Conservation (phyloP, 2,797 vertebrate genomes). For the Artibeus jamaicensis region DNA sequence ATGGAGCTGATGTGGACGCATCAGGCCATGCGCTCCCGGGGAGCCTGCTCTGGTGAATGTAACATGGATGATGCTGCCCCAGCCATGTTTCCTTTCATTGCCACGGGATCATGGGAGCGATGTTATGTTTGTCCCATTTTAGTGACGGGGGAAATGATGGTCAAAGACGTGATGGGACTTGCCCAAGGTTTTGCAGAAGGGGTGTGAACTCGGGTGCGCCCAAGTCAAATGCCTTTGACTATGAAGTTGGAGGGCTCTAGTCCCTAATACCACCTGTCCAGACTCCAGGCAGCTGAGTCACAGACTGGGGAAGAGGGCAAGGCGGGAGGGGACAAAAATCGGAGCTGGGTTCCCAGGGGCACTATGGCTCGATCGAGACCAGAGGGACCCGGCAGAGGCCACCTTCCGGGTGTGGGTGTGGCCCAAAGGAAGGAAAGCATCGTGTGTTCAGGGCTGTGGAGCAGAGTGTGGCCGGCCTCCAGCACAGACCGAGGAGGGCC, state of each 20-base stretch:
- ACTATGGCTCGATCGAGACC: neutral
- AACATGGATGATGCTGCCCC: neutral
- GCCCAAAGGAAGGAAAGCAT: neutral
- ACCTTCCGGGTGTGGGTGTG: accelerated
- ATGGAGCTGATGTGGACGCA: accelerated
- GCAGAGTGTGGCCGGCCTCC: neutral
- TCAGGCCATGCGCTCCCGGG: neutral
- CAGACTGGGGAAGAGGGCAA: neutral
- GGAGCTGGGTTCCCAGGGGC: neutral
- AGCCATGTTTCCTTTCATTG: neutral
- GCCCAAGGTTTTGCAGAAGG: neutral
- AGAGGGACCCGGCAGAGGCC: neutral
- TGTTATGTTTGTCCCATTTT: neutral
- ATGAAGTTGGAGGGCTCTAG: neutral
- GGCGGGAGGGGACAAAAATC: neutral
- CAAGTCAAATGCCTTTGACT: neutral
- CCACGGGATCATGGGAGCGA: neutral
- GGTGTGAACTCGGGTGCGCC: neutral
- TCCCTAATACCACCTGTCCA: neutral
- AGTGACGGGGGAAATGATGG: neutral
- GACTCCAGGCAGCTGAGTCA: neutral
- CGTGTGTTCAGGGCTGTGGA: neutral
- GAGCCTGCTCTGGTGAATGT: neutral
- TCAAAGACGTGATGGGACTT: neutral
- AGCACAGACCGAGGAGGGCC: neutral